phyloP scores from a whole-genome alignment of 92 coral and sea anemone species.

The Phymanthus crucifer region DNA sequence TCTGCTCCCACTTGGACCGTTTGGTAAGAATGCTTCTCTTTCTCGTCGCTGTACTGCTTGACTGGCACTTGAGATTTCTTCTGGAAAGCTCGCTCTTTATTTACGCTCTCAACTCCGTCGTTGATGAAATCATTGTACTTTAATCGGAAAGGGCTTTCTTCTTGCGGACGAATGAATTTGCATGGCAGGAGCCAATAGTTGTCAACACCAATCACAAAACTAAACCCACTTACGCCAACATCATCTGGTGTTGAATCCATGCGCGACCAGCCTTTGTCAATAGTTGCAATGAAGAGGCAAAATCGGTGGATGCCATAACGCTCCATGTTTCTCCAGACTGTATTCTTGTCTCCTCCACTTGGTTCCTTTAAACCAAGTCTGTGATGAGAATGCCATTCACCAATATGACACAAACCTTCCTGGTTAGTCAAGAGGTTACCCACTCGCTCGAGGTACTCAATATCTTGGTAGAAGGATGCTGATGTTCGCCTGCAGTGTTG shows the following conservation, averaged over 20 bases:
- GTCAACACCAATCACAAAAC: not conserved
- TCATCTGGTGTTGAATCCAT: not conserved
- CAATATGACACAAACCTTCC: constrained; percentile 88
- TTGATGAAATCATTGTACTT: not conserved
- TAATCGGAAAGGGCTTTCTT: constrained; percentile 5
- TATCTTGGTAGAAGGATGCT: constrained; percentile 79
- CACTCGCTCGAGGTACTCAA: constrained; percentile 59
- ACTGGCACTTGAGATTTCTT: no score
- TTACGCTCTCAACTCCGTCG: not conserved
- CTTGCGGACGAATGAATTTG: not conserved
- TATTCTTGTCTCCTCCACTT: constrained; percentile 82
- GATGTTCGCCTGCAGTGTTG: constrained; percentile 52
- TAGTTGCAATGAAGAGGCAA: constrained; percentile 79
- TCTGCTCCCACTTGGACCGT: not conserved
- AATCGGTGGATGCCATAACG: constrained; percentile 64
- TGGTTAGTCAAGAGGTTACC: constrained; percentile 57
- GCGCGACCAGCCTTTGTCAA: not conserved
- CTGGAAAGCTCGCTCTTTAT: not conserved
- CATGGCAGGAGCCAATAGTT: not conserved
- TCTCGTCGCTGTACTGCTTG: no score
- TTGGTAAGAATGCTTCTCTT: not conserved
- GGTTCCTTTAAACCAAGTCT: constrained; percentile 66
- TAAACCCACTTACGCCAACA: not conserved
- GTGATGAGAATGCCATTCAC: constrained; percentile 99
- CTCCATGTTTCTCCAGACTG: constrained; percentile 90